These are phyloP conservation scores for Pachypanchax playfairii DNA, from an alignment of 2,113 vertebrate species.

Conservation along the genomic window DNA sequence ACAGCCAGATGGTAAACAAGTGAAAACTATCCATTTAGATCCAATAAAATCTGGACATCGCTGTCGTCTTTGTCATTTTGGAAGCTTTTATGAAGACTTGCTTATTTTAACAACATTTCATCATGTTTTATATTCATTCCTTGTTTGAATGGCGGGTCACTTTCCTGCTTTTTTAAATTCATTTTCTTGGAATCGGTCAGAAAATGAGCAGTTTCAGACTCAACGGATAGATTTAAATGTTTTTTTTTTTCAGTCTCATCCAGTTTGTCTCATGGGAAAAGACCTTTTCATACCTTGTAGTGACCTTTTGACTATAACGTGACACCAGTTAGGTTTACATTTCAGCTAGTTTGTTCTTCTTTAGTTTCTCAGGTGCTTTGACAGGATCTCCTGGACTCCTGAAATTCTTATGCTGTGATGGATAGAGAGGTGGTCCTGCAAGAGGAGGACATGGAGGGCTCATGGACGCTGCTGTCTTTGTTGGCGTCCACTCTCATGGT, in stretches of 20 bases:
- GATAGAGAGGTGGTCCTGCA: constrained; percentile 52
- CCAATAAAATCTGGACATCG: no score
- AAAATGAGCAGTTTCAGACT: no score
- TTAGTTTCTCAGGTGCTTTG: not conserved
- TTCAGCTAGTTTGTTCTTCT: not conserved
- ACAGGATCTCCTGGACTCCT: not conserved
- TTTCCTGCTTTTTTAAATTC: no score
- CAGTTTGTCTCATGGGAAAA: not conserved
- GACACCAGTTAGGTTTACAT: not conserved
- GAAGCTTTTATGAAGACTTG: no score
- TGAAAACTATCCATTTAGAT: no score
- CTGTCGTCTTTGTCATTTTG: no score
- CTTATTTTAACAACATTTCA: no score
- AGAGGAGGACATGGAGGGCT: constrained; percentile 55
- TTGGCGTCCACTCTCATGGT: constrained; percentile 81
- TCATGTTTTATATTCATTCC: no score
- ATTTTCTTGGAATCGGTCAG: no score
- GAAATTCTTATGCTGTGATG: constrained; percentile 35
- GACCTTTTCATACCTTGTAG: not conserved
- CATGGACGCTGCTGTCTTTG: constrained; percentile 76
- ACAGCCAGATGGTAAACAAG: no score
- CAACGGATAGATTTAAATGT: no score
- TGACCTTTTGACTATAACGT: constrained; percentile 1
- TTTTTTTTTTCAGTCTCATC: not conserved
- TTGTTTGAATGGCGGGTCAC: no score